Percentiles rank a stretch among this genome's conserved stretches.
Evolutionary conservation across 2,113 vertebrate species (phyloP).

Genomic region (Aegithalos caudatus): DNA sequence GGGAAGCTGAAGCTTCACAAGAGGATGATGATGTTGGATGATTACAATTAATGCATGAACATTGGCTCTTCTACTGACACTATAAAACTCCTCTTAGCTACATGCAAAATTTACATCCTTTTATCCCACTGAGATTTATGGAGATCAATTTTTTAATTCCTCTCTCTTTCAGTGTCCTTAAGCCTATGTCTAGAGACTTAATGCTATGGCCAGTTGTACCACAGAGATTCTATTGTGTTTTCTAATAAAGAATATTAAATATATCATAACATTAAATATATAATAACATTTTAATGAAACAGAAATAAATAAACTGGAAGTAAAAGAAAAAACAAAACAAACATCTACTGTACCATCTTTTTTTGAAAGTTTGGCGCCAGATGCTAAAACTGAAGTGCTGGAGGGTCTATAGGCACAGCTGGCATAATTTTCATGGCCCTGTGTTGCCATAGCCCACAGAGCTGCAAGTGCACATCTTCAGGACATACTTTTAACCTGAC

Average conservation of each 20-base stretch:
- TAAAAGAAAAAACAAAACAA: not conserved
- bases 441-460: not conserved
- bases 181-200: not conserved
- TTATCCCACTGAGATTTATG: not conserved
- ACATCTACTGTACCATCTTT: not conserved
- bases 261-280: not conserved
- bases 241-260: not conserved
- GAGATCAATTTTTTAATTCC: not conserved
- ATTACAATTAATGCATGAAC: not conserved
- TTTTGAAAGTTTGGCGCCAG: not conserved
- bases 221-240: not conserved
- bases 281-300: not conserved
- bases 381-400: not conserved
- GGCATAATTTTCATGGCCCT: accelerated
- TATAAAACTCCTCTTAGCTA: not conserved
- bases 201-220: not conserved
- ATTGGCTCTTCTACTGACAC: not conserved
- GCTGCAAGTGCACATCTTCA: not conserved
- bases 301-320: not conserved
- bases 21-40: not conserved
- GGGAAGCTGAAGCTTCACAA: not conserved
- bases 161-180: not conserved
- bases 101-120: not conserved
- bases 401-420: not conserved
- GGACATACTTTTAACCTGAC: not conserved